phyloP scores from a whole-genome alignment of 2,113 vertebrate genomes.

The Rutilus rutilus region DNA sequence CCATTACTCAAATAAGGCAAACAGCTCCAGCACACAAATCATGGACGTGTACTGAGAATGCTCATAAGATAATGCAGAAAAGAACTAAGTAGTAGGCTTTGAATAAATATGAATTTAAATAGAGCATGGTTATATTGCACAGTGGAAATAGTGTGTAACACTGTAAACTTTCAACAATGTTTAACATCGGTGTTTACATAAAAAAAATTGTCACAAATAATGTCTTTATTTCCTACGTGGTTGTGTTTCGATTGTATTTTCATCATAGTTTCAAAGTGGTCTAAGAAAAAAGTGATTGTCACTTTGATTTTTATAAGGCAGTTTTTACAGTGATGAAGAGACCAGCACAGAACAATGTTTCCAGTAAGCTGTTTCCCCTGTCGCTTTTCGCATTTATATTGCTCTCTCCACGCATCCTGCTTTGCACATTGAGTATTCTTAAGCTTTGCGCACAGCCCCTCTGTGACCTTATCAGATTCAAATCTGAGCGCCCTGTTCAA shows the following conservation, averaged over 20 bases:
- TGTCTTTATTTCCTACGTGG: neutral
- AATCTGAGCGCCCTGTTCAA: neutral
- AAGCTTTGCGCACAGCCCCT: neutral
- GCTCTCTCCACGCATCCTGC: slow-evolving; percentile 7
- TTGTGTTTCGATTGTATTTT: neutral
- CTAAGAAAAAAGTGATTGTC: neutral
- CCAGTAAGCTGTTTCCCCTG: neutral
- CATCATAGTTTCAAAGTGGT: no score
- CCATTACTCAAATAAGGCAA: no score
- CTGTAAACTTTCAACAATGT: neutral
- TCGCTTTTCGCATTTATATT: neutral
- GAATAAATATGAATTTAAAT: neutral
- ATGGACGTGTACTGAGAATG: neutral
- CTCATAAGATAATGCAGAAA: no score
- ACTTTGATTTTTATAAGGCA: neutral
- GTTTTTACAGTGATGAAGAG: neutral
- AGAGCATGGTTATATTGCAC: neutral
- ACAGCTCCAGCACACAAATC: neutral
- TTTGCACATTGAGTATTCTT: neutral
- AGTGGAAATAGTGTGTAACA: neutral
- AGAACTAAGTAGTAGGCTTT: no score
- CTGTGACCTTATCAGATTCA: neutral
- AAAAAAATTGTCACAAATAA: neutral
- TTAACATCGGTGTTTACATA: neutral
- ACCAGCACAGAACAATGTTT: slow-evolving; percentile 1